A percentile compares a stretch with the other conserved stretches of the same genome.
These are phyloP conservation scores for Lamellibrachia luymesi DNA, from an alignment of 1,140 invertebrate genomes.

Conservation along the genomic window DNA sequence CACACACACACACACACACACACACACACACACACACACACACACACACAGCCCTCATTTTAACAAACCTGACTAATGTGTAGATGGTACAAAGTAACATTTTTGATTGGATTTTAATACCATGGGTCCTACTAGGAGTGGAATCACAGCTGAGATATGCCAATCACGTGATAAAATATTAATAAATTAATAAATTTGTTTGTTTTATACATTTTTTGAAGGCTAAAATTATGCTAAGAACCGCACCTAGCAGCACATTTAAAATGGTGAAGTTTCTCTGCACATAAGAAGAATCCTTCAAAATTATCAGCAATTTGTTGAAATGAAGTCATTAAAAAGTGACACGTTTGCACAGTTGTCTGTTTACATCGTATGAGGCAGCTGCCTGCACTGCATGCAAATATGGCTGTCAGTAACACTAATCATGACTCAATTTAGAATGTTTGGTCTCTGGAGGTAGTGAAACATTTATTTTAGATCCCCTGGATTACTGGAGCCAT, in stretches of 20 bases:
- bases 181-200: background rate
- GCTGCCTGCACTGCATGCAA: background rate
- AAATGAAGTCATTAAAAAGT: background rate
- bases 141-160: background rate
- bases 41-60: too few relatives aligned
- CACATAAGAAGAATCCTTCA: too few relatives aligned
- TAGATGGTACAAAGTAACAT: too few relatives aligned
- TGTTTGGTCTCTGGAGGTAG: background rate
- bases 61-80: too few relatives aligned
- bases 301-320: background rate
- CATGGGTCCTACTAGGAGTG: background rate
- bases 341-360: background rate
- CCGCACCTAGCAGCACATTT: background rate
- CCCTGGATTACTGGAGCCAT: background rate
- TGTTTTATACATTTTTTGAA: background rate
- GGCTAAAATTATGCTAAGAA: background rate
- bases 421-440: background rate
- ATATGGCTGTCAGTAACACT: background rate
- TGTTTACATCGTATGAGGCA: background rate
- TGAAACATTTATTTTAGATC: background rate
- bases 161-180: background rate
- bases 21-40: too few relatives aligned
- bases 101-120: background rate
- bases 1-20: too few relatives aligned
- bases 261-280: too few relatives aligned